Conservation (phyloP, 2,888 invertebrate genomes). For the Idaea aversata region DNA sequence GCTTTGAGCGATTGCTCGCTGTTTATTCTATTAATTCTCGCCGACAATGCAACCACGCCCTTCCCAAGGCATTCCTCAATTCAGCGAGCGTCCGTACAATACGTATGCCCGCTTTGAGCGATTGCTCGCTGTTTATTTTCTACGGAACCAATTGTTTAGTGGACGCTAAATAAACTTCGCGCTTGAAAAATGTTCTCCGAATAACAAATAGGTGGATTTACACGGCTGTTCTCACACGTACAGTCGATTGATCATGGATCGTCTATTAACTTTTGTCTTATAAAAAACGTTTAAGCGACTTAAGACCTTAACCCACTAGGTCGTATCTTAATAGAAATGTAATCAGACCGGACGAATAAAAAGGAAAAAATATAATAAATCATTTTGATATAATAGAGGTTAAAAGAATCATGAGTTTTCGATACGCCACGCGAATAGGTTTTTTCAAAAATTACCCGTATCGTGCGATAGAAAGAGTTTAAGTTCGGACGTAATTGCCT, state of each 20-base stretch:
- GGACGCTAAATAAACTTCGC: slow-evolving; percentile 27
- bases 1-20: slow-evolving; percentile 46
- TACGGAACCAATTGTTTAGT: slow-evolving; percentile 49
- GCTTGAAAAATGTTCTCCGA: slow-evolving; percentile 24
- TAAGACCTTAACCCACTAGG: too few relatives aligned
- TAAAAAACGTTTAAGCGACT: not conserved
- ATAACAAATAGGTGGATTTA: not conserved
- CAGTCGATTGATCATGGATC: not conserved
- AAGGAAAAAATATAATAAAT: too few relatives aligned
- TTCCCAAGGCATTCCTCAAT: slow-evolving; percentile 30
- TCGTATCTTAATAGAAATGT: not conserved
- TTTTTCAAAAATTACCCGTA: too few relatives aligned
- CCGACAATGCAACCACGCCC: slow-evolving; percentile 16
- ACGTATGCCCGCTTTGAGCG: slow-evolving; percentile 39
- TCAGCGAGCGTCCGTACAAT: slow-evolving; percentile 26
- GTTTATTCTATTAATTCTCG: slow-evolving; percentile 40
- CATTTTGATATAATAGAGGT: too few relatives aligned
- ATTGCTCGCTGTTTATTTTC: slow-evolving; percentile 51
- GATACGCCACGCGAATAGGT: too few relatives aligned
- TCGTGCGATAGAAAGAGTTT: too few relatives aligned
- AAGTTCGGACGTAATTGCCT: too few relatives aligned
- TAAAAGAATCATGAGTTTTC: too few relatives aligned
- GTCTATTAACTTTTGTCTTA: not conserved
- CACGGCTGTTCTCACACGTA: not conserved
- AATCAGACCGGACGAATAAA: too few relatives aligned